Evolutionary conservation across 2,888 invertebrate genomes (phyloP).

Genomic region (Chelonus formosanus): DNA sequence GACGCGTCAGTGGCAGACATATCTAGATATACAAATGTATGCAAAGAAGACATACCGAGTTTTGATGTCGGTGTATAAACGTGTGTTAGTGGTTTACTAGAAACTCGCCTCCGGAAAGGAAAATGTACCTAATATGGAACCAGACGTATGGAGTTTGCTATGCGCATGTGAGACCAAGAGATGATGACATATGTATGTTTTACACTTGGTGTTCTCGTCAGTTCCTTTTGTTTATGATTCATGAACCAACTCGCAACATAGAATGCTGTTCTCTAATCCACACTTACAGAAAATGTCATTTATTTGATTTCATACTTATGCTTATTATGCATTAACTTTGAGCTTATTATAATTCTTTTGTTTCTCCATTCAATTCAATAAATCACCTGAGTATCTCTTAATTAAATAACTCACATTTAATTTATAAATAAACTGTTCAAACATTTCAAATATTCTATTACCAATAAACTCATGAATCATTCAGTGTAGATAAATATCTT

Average conservation of each 20-base stretch:
- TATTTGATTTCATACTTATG: no score
- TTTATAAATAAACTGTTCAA: no score
- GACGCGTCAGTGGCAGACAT: constrained; percentile 10
- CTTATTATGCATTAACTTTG: no score
- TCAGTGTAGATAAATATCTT: no score
- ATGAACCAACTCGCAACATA: not conserved
- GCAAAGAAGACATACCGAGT: constrained; percentile 12
- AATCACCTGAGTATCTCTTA: no score
- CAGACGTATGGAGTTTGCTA: constrained; percentile 1
- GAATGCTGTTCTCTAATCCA: no score
- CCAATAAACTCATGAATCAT: no score
- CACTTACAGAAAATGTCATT: no score
- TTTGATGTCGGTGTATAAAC: constrained; percentile 5
- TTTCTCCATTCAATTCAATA: no score
- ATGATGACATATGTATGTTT: constrained; percentile 22
- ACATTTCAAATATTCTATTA: no score
- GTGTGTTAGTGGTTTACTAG: constrained; percentile 23
- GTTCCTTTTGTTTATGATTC: constrained; percentile 14
- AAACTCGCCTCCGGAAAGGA: constrained; percentile 11
- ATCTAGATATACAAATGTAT: constrained; percentile 6
- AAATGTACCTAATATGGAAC: constrained; percentile 13
- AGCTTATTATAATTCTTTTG: no score
- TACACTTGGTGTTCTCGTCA: constrained; percentile 12
- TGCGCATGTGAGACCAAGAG: constrained; percentile 10
- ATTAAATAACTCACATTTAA: no score